These are phyloP conservation scores for Trichomycterus rosablanca DNA, from an alignment of 2,113 vertebrate species.

Conservation along the genomic window DNA sequence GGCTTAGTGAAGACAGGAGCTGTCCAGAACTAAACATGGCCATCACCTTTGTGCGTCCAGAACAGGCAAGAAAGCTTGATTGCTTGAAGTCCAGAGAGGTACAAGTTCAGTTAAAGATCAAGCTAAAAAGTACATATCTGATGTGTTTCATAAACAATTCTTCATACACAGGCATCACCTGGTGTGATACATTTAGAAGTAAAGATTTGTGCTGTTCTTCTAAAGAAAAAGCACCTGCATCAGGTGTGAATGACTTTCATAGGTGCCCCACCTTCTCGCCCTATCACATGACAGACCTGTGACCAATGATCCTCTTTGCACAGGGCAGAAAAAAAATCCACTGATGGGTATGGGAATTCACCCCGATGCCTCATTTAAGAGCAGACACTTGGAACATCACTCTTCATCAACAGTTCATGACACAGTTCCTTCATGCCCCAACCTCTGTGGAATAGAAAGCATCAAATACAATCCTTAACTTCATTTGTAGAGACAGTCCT, in stretches of 20 bases:
- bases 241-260: constrained; percentile 43
- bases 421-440: constrained; percentile 40
- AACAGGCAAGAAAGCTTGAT: not conserved
- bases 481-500: constrained; percentile 25
- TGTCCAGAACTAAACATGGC: constrained; percentile 72
- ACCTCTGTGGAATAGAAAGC: constrained; percentile 8
- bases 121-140: not conserved
- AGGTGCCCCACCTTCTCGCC: constrained; percentile 33
- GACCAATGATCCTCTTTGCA: constrained; percentile 37
- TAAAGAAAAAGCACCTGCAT: constrained; percentile 52
- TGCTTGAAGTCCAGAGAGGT: not conserved
- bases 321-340: constrained; percentile 45
- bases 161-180: not conserved
- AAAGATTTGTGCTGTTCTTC: constrained; percentile 13
- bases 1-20: constrained; percentile 63
- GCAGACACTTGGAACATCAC: constrained; percentile 42
- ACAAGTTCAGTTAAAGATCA: not conserved
- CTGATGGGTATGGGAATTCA: constrained; percentile 45
- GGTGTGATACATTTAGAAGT: not conserved
- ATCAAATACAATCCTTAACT: constrained; percentile 2
- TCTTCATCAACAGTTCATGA: constrained; percentile 37
- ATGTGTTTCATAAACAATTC: not conserved
- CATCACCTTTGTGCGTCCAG: constrained; percentile 6
- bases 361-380: constrained; percentile 51
- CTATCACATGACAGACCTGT: constrained; percentile 59